Evolutionary conservation across 2,888 invertebrate species (phyloP), one percentile per base, ranked within the genome.

Genomic region (Coronaproctus castanopsis): DNA sequence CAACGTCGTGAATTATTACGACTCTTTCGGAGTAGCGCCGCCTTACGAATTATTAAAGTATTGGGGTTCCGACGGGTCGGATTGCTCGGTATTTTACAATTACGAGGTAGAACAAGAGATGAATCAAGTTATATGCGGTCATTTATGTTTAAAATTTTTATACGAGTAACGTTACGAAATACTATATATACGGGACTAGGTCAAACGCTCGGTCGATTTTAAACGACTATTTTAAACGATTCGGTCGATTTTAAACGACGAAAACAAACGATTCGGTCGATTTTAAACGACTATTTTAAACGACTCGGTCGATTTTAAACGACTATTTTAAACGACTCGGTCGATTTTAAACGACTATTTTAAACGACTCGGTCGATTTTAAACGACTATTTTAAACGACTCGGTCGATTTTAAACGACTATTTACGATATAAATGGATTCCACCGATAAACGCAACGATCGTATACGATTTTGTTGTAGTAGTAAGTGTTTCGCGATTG

Each of bases 1-100:
- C 36, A 61, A 67, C 57, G 52, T 65, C 24, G 64, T 68, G 22
- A 62, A 66, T 54, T 72, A 71, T 63, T 71, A 68, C 65, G 70
- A 71, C 61, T 69, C 69, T 58, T 71, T 69, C 62, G 70, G 70
- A 5, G 67, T 71, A 63, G 63, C 70, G 22, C 64, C 64, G 57
- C 62, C 61, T 1, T 70, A 69, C 1, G 68, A 53, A 24, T 57
- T 62, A 23, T 5, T 59, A 5, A 24, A 21, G 1, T 53, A 56
- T 20, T 62, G 55, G 19, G 57, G 57, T 19, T 54, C 56, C 10
- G 52, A 23, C 5, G 3, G 49, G 3, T 36, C 20, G 2, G 51
- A n/a, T n/a, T n/a, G n/a, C n/a, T n/a, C n/a, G n/a, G n/a, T 63
- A 10, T 22, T 56, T 1, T 62, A 62, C 52, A 63, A 63, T 50